Evolutionary conservation across 2,888 invertebrate genomes (phyloP), one percentile per base, ranked within the genome.

Genomic region (Ormyrus nitidulus): DNA sequence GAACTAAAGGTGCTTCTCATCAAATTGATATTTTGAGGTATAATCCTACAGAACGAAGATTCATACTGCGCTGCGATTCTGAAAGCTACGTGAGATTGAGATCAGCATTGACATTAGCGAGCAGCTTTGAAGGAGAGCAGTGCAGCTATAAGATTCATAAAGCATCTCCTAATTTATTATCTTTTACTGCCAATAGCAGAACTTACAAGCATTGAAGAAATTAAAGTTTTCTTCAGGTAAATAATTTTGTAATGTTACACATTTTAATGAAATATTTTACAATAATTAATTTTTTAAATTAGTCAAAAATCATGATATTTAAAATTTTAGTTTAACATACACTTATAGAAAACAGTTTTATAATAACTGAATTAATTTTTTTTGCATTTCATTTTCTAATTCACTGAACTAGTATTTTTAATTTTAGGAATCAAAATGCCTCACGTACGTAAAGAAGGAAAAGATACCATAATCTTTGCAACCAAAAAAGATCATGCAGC

Each of bases 381-480:
- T 46, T 56, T 53, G 9, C 9, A 44, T 13, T 44, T 46, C 10
- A 54, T 62, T 34, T 34, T 34, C 34, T 34, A 34, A 34, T 34
- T 34, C 4, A 34, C 34, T 34, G 4, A 34, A 34, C 34, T 34
- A 34, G 2, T 34, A 34, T 34, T 34, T 34, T 34, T 34, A 4
- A 34, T 34, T 34, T 34, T 34, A 34, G 34, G 4, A 49, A 81
- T 72, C 56, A 34, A 34, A 34, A 90, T 90, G 90, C 86, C 90
- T 19, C 53, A 85, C n/a, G 83, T 87, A 51, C 83, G 84, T 54
- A 89, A 91, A 74, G 91, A 92, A 88, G 95, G 95, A 9, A 96
- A 97, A 91, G 97, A 98, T 89, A 93, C 94, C 82, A 94, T 98
- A 61, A 94, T 97, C 83, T 95, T 98, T 89, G 96, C 95, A 8